Base-by-base conservation (phyloP, 2,888 invertebrate genomes). In the Chalcosyrphus nemorum region DNA sequence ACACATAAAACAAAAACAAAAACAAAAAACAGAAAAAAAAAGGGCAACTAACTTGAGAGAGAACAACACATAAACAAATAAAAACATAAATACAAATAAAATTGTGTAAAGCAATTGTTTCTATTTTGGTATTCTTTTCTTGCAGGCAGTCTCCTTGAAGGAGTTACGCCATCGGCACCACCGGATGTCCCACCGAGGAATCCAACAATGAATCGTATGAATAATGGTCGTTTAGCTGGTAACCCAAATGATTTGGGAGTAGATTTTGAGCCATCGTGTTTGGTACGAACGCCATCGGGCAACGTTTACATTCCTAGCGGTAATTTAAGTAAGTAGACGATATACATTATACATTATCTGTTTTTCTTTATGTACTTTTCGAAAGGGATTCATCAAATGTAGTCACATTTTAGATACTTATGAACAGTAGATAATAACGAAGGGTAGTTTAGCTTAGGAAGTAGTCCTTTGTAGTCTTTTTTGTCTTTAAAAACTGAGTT, bases 221-320 rank as follows among this genome's bases (percentile, higher is more conserved):
- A 97, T 94, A 97, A 97, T 94, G 96, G 96, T 92, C 95, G 97
- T 91, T 94, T 96, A 92, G 95, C 95, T 91, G 95, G 95, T 91
- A 96, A 96, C 92, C 95, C 95, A 88, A 95, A 94, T 88, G 95
- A 95, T 91, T 92, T 93, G 90, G 93, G 95, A 87, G 93, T 92
- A 88, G 97, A 97, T 92, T 96, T 97, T 92, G 97, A 97, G 92
- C 96, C 97, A 88, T 96, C 97, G 91, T 97, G 97, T 92, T 94
- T 97, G 90, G 97, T 97, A 89, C 94, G 97, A 92, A 97, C 97
- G 87, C 96, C 97, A 88, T 97, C 97, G 88, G 97, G 97, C 91
- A 97, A 97, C 93, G 96, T 97, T 91, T 97, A 97, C 93, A 97
- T 97, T 94, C 97, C 97, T 92, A 95, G 96, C 93, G 95, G 95